Evolutionary conservation across 2,888 invertebrate genomes (phyloP), one percentile per base, ranked within the genome.

Genomic region (Alcis repandata): DNA sequence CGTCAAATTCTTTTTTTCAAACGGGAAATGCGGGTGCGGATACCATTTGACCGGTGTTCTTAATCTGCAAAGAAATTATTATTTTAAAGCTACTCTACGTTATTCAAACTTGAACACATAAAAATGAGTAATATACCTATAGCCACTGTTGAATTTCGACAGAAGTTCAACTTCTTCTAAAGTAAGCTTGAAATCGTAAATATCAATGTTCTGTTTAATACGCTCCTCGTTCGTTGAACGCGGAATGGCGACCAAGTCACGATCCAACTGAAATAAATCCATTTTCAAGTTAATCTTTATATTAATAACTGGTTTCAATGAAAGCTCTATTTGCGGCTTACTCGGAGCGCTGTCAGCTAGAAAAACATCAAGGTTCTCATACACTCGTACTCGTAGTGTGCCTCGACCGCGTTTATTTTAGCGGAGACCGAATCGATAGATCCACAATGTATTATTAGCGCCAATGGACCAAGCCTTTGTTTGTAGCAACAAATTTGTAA

Each of bases 181-280:
- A 10, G 87, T 85, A 32, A 95, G 85, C 61, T 88, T 78, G 79
- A 95, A 95, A 82, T 95, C 94, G 61, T 94, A 93, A 64, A 95
- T 87, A 70, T 94, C 83, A 49, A 95, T 90, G 76, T 95, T 95
- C 76, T 94, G 88, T 59, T 83, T 80, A 49, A 95, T 94, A 49
- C 95, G 92, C 7, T 86, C 85, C 68, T 90, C 89, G 69, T 95
- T 95, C 1, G 93, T 92, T 0, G 95, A 95, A 69, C 95, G 94
- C 0, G 95, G 95, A 66, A 95, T 94, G 4, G 95, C 94, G 33
- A 95, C 87, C n/a, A 94, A 82, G 0, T 94, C 91, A 13, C 94
- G 85, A 65, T 95, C 94, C 67, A 95, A 71, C 94, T 95, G 76
- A 41, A 87, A 87, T 27, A 74, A 60, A 64, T 45, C 57, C 49